Conservation (phyloP, 1,140 invertebrate species). For the Batillaria attramentaria region DNA sequence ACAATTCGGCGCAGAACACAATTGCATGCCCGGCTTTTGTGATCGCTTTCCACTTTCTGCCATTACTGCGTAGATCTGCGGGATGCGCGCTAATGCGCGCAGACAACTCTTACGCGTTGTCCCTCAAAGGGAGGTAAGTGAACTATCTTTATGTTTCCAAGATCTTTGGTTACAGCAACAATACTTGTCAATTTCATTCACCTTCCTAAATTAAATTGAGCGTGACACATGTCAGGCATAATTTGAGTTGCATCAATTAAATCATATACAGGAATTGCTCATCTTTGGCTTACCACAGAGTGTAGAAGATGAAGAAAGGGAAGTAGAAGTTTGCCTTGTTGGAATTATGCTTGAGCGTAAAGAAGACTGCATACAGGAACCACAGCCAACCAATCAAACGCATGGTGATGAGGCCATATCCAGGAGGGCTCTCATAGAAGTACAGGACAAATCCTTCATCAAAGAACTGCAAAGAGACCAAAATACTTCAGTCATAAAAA, state of each 20-base stretch:
- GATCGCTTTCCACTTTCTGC: too few relatives aligned
- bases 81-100: too few relatives aligned
- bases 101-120: background rate
- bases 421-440: conserved; percentile 90
- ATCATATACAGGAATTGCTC: too few relatives aligned
- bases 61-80: too few relatives aligned
- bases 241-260: background rate
- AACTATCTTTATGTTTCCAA: background rate
- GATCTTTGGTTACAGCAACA: background rate
- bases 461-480: conserved; percentile 79
- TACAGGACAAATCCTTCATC: conserved; percentile 92
- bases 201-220: background rate
- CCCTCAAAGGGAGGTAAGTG: background rate
- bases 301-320: conserved; percentile 78
- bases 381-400: conserved; percentile 86
- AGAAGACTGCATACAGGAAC: conserved; percentile 86
- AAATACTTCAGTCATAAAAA: background rate
- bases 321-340: conserved; percentile 82
- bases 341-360: conserved; percentile 86
- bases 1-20: too few relatives aligned
- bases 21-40: too few relatives aligned
- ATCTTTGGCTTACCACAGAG: conserved; percentile 54
- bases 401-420: conserved; percentile 85
- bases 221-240: background rate
- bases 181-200: background rate